Evolutionary conservation across 1,140 invertebrate genomes (phyloP).

Genomic region (Phortica variegata): DNA sequence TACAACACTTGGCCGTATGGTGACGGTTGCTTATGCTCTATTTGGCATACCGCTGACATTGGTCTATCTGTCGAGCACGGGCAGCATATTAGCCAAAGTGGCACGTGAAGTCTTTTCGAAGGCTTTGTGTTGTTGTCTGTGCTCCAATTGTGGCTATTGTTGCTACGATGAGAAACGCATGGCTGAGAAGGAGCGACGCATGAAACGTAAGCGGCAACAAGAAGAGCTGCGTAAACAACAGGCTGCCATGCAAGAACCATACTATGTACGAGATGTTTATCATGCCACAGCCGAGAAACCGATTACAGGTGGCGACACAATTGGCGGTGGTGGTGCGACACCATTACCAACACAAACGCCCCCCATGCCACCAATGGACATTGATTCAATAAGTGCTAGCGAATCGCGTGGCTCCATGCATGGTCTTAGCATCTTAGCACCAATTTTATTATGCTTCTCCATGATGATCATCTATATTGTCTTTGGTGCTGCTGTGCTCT

Average conservation of each 20-base stretch:
- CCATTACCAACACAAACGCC: neutral
- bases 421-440: constrained; percentile 73
- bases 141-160: constrained; percentile 82
- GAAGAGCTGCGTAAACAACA: constrained; percentile 71
- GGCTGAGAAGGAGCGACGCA: constrained; percentile 74
- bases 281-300: constrained; percentile 62
- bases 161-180: constrained; percentile 80
- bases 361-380: constrained; percentile 50
- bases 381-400: constrained; percentile 70
- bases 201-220: constrained; percentile 74
- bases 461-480: constrained; percentile 83
- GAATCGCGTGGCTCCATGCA: constrained; percentile 74
- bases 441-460: constrained; percentile 72
- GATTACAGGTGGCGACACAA: constrained; percentile 26
- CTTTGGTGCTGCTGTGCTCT: constrained; percentile 84
- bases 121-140: constrained; percentile 78
- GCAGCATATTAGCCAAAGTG: constrained; percentile 77
- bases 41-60: constrained; percentile 90
- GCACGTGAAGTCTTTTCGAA: constrained; percentile 84
- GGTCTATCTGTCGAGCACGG: constrained; percentile 81
- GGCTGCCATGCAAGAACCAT: constrained; percentile 73
- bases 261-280: constrained; percentile 70
- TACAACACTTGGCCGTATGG: constrained; percentile 77
- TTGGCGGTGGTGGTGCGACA: neutral
- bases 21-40: constrained; percentile 86